phyloP scores from a whole-genome alignment of 2,888 invertebrate genomes.

The Punctoribates punctum region DNA sequence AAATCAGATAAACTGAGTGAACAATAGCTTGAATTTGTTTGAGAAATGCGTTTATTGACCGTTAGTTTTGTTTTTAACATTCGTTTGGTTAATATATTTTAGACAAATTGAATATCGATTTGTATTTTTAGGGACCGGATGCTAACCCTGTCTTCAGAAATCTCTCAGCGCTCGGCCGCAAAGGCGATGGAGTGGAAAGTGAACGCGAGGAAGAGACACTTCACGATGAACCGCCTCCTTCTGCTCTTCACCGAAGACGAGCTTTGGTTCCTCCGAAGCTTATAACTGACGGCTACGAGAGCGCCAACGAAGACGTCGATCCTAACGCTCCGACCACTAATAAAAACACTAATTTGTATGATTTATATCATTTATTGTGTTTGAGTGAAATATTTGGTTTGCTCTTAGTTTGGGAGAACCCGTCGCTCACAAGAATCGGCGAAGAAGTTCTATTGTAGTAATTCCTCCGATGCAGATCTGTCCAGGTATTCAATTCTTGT shows the following conservation, averaged over 20 bases:
- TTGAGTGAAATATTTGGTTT: neutral
- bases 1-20: neutral
- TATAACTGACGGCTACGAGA: slow-evolving; percentile 47
- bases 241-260: slow-evolving; percentile 53
- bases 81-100: neutral
- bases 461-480: slow-evolving; percentile 58
- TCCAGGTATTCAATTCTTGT: slow-evolving; percentile 51
- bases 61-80: neutral
- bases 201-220: slow-evolving; percentile 40
- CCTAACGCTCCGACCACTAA: neutral
- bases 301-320: slow-evolving; percentile 50
- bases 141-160: slow-evolving; percentile 43
- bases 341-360: slow-evolving; percentile 17
- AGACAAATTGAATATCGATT: neutral
- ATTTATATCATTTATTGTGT: slow-evolving; percentile 47
- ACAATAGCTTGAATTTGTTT: neutral
- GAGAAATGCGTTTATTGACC: neutral
- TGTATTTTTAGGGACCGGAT: slow-evolving; percentile 41
- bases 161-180: slow-evolving; percentile 36
- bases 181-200: slow-evolving; percentile 37
- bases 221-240: slow-evolving; percentile 53
- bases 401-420: slow-evolving; percentile 36
- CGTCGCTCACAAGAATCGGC: slow-evolving; percentile 50
- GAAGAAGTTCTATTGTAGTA: slow-evolving; percentile 56
- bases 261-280: slow-evolving; percentile 56